A percentile compares a stretch with the other conserved stretches of the same genome.
phyloP scores from a whole-genome alignment of 2,797 vertebrate species.

The Neoniphon sammara region DNA sequence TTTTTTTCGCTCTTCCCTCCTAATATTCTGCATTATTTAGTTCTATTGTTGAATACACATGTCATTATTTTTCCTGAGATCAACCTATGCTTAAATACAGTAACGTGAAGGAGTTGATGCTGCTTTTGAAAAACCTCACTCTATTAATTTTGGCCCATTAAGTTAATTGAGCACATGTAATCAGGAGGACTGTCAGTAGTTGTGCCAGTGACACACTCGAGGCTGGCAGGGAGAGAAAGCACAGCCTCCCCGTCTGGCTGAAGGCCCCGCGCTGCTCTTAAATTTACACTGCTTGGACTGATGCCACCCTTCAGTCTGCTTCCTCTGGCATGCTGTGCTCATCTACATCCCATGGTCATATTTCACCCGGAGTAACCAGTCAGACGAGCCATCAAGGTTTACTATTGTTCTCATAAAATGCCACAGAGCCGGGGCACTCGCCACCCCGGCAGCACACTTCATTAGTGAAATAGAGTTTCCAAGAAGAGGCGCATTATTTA shows the following conservation, averaged over 20 bases:
- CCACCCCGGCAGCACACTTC: constrained; percentile 28
- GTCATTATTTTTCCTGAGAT: neutral
- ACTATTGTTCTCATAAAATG: constrained; percentile 66
- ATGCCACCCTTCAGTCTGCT: constrained; percentile 44
- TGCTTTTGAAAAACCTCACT: neutral
- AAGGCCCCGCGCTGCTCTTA: constrained; percentile 27
- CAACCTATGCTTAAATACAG: neutral
- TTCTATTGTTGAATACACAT: neutral
- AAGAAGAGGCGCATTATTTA: constrained; percentile 34
- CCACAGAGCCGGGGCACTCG: constrained; percentile 45
- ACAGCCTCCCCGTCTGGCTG: constrained; percentile 27
- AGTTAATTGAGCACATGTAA: neutral
- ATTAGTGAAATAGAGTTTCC: constrained; percentile 47
- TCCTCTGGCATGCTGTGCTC: constrained; percentile 36
- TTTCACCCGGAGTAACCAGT: constrained; percentile 68
- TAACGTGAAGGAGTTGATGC: neutral
- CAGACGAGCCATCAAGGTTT: constrained; percentile 50
- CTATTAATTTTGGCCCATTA: neutral
- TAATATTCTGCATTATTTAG: neutral
- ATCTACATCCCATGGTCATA: constrained; percentile 46
- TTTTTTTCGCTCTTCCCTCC: too few species aligned
- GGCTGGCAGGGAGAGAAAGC: neutral
- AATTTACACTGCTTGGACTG: constrained; percentile 38
- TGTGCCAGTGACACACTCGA: constrained; percentile 8
- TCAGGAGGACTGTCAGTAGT: constrained; percentile 1